These are phyloP conservation scores for Aphidius gifuensis DNA, from an alignment of 1,140 invertebrate genomes.

Conservation along the genomic window DNA sequence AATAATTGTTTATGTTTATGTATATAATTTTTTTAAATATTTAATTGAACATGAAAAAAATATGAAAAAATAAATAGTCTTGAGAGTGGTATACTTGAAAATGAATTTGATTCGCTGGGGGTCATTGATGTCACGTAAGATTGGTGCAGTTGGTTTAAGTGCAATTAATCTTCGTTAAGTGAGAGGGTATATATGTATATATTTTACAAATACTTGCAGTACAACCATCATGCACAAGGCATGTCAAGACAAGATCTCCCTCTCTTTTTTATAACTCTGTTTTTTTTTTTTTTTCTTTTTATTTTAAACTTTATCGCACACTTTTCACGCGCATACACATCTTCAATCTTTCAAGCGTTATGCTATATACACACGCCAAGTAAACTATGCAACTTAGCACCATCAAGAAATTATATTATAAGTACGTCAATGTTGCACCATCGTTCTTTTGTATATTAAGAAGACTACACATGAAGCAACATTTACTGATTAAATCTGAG, in stretches of 20 bases:
- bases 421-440: no score
- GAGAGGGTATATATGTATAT: constrained; percentile 23
- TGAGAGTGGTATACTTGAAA: no score
- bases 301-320: constrained; percentile 2
- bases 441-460: neutral
- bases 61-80: no score
- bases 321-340: neutral
- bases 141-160: constrained; percentile 29
- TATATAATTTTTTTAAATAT: neutral
- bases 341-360: no score
- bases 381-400: no score
- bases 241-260: constrained; percentile 8
- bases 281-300: constrained; percentile 39
- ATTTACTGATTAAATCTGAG: constrained; percentile 37
- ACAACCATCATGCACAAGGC: neutral
- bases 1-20: no score
- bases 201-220: neutral
- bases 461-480: constrained; percentile 4
- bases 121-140: constrained; percentile 27
- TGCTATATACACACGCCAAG: no score
- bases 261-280: constrained; percentile 23
- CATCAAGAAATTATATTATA: no score
- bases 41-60: neutral
- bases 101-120: neutral
- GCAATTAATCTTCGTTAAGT: constrained; percentile 35